Conservation (phyloP, 1,140 invertebrate genomes). For the Teleogryllus occipitalis region DNA sequence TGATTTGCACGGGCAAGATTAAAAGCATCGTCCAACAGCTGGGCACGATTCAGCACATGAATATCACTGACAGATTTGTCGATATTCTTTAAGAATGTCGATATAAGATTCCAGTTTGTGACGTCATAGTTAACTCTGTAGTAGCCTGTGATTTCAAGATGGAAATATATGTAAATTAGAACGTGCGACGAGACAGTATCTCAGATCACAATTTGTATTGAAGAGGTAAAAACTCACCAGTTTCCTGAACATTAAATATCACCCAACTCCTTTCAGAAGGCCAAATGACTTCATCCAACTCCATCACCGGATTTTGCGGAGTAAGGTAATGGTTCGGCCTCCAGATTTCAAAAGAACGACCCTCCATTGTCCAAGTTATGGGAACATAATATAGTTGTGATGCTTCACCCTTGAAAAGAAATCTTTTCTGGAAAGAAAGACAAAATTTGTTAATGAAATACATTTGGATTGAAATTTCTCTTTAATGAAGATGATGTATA, state of each 20-base stretch:
- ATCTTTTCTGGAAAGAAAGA: not conserved
- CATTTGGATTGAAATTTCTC: too few relatives aligned
- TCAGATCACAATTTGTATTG: not conserved
- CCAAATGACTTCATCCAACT: not conserved
- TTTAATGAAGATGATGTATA: too few relatives aligned
- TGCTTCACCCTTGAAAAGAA: not conserved
- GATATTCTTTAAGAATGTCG: constrained; percentile 34
- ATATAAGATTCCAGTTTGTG: constrained; percentile 42
- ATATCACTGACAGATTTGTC: constrained; percentile 33
- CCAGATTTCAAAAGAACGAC: not conserved
- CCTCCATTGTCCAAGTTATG: not conserved
- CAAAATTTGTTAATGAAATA: too few relatives aligned
- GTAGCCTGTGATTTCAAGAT: constrained; percentile 36
- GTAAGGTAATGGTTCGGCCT: not conserved
- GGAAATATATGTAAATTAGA: not conserved
- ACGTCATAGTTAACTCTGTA: constrained; percentile 56
- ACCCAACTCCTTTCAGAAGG: not conserved
- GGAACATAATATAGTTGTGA: not conserved
- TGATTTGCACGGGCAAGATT: constrained; percentile 56
- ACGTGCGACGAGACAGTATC: not conserved
- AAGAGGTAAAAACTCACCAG: not conserved
- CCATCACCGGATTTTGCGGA: not conserved
- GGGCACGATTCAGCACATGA: constrained; percentile 55
- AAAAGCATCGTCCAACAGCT: constrained; percentile 75
- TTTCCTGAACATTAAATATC: not conserved